A percentile compares a stretch with the other conserved stretches of the same genome.
Conservation (phyloP, 2,113 vertebrate genomes). For the Pogona vitticeps region DNA sequence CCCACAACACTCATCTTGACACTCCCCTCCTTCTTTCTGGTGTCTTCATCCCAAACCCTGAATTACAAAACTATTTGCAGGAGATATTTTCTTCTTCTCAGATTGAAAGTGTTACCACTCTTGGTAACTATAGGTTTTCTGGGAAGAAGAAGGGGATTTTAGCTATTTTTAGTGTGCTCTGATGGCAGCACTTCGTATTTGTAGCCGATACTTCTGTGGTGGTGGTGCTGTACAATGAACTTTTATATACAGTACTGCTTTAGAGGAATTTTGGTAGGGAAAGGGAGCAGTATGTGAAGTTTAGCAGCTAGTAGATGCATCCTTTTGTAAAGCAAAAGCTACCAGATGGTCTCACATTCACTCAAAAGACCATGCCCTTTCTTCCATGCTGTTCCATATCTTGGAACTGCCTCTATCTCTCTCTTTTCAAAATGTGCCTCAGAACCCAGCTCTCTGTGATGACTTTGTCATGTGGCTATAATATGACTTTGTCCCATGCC, state of each 20-base stretch:
- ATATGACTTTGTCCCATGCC: not conserved
- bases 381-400: not conserved
- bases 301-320: not conserved
- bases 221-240: not conserved
- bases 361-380: not conserved
- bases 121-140: not conserved
- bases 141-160: not conserved
- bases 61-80: not conserved
- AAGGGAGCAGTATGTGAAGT: not conserved
- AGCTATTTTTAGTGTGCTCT: not conserved
- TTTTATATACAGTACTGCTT: not conserved
- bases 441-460: too few relatives aligned
- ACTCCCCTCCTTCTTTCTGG: not conserved
- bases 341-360: too few relatives aligned
- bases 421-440: not conserved
- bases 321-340: not conserved
- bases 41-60: accelerated
- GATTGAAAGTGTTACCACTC: not conserved
- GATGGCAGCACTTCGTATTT: not conserved
- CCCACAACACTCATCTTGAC: not conserved
- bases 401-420: not conserved
- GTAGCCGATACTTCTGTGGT: not conserved
- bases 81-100: not conserved
- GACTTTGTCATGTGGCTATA: too few relatives aligned
- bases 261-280: not conserved